A percentile compares a stretch with the other conserved stretches of the same genome.
These are phyloP conservation scores for Polyommatus iphigenia DNA, from an alignment of 2,888 invertebrate species.

Conservation along the genomic window DNA sequence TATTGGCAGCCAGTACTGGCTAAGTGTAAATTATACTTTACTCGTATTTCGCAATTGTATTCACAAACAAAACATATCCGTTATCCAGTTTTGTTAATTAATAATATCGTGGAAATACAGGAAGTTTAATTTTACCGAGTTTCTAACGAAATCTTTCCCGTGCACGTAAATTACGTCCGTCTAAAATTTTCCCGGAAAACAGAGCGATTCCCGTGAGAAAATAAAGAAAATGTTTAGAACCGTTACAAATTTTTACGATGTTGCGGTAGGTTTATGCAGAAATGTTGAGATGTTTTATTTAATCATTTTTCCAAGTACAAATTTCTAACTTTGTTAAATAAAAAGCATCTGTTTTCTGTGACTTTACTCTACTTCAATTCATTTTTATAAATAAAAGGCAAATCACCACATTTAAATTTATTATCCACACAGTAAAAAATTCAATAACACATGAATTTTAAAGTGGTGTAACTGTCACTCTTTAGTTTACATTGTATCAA, in stretches of 20 bases:
- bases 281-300: neutral
- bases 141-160: neutral
- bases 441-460: too few species aligned
- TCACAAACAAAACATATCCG: neutral
- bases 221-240: constrained; percentile 13
- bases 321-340: neutral
- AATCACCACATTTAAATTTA: too few species aligned
- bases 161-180: constrained; percentile 6
- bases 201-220: constrained; percentile 14
- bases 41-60: neutral
- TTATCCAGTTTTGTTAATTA: neutral
- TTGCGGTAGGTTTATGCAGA: neutral
- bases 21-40: too few species aligned
- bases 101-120: constrained; percentile 1
- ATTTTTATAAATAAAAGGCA: too few species aligned
- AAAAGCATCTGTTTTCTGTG: too few species aligned
- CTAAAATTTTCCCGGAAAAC: constrained; percentile 10
- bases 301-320: neutral
- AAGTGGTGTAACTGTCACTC: too few species aligned
- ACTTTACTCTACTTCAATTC: too few species aligned
- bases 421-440: too few species aligned
- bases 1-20: too few species aligned
- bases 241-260: neutral
- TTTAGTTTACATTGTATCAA: too few species aligned
- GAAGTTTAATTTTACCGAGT: neutral